Base-by-base conservation (phyloP, 2,113 vertebrate species). In the Phalacrocorax aristotelis region DNA sequence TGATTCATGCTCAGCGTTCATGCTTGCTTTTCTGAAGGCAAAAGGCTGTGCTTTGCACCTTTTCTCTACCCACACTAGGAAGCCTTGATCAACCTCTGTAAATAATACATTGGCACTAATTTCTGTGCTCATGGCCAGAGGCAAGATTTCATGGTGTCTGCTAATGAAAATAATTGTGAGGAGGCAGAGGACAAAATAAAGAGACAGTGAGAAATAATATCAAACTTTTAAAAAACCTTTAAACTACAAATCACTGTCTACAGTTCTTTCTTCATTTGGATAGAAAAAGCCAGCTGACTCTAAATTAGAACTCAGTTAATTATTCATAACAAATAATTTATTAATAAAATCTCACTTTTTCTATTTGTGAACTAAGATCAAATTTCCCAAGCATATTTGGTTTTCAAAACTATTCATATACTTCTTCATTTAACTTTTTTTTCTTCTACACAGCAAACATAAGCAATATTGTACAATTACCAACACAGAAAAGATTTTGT, bases 31-130 rank as follows among this genome's bases (percentile, higher is more conserved):
- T 88, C 52, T 83, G 19, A 94, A 79, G 29, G 25, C 46, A 58
- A 54, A 92, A 82, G 10, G 57, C 23, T 10, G 8, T 89, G 32
- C 29, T 57, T 74, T 74, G 12, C 61, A 85, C 48, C 8, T 62
- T 92, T 88, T 46, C n/a, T 51, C 48, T 60, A 46, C 16, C 5
- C 52, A 55, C 29, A 51, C 42, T 55, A 64, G 19, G 65, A 92
- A 95, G 79, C 80, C 17, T 83, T 76, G 51, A 69, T 95, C 86
- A 76, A 46, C 32, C 7, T 85, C 52, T 85, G 25, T 93, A 90
- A 92, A 90, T 97, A 95, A 97, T 71, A 42, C 17, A 76, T 64
- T 71, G 26, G 6, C n/a, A 55, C 12, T 95, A 75, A 90, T 83
- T 92, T 92, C 70, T 86, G 27, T 76, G n/a, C 32, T 94, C 7